Conservation (phyloP, 2,797 vertebrate species). For the Phyllotis vaccarum region DNA sequence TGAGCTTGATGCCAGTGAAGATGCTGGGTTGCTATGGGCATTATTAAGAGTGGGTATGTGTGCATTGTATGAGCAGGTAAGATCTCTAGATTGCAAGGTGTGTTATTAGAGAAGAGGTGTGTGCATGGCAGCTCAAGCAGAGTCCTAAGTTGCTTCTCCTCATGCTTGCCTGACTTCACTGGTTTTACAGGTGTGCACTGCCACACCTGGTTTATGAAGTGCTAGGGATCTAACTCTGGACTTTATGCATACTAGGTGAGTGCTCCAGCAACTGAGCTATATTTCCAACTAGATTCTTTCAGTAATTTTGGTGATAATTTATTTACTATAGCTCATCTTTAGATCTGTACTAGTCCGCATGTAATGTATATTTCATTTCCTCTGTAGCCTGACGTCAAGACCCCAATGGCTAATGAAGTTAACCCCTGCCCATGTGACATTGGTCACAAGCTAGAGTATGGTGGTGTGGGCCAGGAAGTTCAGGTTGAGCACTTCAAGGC, state of each 20-base stretch:
- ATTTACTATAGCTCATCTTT: background rate
- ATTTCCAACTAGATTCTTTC: background rate
- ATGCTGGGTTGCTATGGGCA: background rate
- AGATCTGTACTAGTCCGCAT: background rate
- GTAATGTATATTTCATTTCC: background rate
- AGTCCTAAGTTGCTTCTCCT: background rate
- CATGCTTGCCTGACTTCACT: background rate
- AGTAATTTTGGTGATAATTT: background rate
- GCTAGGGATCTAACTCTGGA: background rate
- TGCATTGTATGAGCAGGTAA: background rate
- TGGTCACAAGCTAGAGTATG: slow-evolving; percentile 92
- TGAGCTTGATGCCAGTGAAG: background rate
- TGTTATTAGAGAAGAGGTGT: background rate
- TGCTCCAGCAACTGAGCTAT: background rate
- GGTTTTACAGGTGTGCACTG: background rate
- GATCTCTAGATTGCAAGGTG: background rate
- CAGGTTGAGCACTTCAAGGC: slow-evolving; percentile 92
- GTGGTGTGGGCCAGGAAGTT: slow-evolving; percentile 92
- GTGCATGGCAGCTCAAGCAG: no score
- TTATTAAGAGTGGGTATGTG: background rate
- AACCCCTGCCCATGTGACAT: slow-evolving; percentile 93
- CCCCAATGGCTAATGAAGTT: slow-evolving; percentile 93
- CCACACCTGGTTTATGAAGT: background rate
- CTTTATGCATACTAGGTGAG: background rate
- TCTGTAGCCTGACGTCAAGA: background rate